phyloP scores from a whole-genome alignment of 2,888 invertebrate species.

The Aricia artaxerxes region DNA sequence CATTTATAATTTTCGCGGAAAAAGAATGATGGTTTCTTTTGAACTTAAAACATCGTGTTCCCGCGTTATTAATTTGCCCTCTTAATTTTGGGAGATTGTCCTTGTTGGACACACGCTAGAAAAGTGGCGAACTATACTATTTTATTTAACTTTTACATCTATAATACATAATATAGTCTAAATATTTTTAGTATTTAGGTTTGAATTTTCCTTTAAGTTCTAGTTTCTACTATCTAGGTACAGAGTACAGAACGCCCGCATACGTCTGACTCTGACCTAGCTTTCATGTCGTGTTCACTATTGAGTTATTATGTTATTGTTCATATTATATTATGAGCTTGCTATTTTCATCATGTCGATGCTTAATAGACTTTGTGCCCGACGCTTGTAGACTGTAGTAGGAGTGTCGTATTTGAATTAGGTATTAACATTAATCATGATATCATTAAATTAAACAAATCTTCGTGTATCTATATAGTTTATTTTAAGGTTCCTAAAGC shows the following conservation, averaged over 20 bases:
- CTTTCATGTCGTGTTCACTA: neutral
- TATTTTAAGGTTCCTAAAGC: too few species aligned
- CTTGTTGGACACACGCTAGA: neutral
- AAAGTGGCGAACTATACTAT: too few species aligned
- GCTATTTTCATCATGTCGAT: neutral
- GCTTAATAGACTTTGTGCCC: neutral
- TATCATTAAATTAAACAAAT: too few species aligned
- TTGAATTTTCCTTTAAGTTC: neutral
- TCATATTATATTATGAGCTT: neutral
- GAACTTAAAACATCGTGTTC: neutral
- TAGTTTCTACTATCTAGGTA: neutral
- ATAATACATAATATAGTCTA: too few species aligned
- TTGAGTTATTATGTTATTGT: neutral
- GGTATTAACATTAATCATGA: neutral
- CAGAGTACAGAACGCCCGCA: neutral
- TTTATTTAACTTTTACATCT: too few species aligned
- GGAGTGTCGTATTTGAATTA: neutral
- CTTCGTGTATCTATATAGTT: too few species aligned
- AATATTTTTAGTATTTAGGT: too few species aligned
- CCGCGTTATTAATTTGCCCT: neutral
- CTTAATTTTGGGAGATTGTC: too few species aligned
- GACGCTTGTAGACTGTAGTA: neutral
- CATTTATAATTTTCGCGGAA: neutral
- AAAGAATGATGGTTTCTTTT: neutral
- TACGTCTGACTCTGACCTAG: conserved; percentile 1